Percentiles rank a stretch among this genome's conserved stretches.
Conservation (phyloP, 2,888 invertebrate genomes). For the Uloborus plumipes region DNA sequence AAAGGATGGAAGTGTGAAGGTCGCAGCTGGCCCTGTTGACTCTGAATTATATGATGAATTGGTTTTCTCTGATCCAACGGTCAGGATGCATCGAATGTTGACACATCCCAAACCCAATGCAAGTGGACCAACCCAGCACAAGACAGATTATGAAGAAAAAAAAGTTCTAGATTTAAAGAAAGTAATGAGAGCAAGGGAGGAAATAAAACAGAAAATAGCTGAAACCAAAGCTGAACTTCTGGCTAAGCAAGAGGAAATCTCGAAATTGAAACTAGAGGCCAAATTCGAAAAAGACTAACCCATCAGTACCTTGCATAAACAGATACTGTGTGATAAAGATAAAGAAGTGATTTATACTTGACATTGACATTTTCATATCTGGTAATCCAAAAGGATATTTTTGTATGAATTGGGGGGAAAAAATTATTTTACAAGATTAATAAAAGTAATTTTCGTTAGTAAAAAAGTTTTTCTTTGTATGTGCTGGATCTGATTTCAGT, state of each 20-base stretch:
- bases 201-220: constrained; percentile 87
- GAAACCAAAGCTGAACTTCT: constrained; percentile 97
- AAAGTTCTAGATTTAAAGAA: constrained; percentile 44
- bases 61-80: constrained; percentile 73
- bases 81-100: constrained; percentile 87
- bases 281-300: too few species aligned
- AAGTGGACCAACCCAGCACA: constrained; percentile 83
- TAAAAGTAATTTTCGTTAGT: too few species aligned
- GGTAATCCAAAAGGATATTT: too few species aligned
- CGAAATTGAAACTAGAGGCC: constrained; percentile 28
- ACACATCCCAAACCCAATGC: constrained; percentile 81
- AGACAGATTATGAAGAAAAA: constrained; percentile 84
- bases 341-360: too few species aligned
- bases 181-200: constrained; percentile 68
- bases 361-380: too few species aligned
- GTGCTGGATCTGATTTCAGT: too few species aligned
- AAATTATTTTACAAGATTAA: too few species aligned
- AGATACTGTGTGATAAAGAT: too few species aligned
- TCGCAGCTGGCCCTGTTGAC: constrained; percentile 78
- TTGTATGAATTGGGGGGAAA: too few species aligned
- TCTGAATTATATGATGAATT: constrained; percentile 97
- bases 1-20: constrained; percentile 67
- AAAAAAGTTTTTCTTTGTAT: too few species aligned
- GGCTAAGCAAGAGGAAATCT: constrained; percentile 78
- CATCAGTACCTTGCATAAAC: too few species aligned